These are phyloP conservation scores for Chiloscyllium plagiosum DNA, from an alignment of 2,113 vertebrate genomes.

Conservation along the genomic window DNA sequence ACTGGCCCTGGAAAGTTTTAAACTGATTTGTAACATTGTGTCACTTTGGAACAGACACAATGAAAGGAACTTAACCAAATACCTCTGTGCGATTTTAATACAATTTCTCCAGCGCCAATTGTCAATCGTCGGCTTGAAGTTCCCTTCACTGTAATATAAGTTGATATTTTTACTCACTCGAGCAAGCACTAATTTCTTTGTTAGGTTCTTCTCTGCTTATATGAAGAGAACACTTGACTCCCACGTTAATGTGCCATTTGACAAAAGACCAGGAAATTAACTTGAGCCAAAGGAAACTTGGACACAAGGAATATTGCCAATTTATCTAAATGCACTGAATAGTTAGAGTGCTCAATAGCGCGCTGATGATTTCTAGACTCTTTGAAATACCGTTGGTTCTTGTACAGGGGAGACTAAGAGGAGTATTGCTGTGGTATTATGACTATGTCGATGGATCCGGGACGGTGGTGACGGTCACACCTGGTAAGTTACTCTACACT, in stretches of 20 bases:
- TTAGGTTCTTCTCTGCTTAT: not conserved
- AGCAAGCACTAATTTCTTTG: not conserved
- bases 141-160: not conserved
- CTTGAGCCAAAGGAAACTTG: not conserved
- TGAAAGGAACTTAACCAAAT: not conserved
- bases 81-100: not conserved
- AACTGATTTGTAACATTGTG: not conserved
- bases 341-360: fast-evolving
- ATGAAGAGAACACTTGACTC: not conserved
- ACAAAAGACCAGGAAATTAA: not conserved
- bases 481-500: not conserved
- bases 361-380: no score
- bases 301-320: not conserved
- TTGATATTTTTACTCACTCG: not conserved
- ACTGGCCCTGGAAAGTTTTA: not conserved
- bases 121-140: not conserved
- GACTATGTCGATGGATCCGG: not conserved
- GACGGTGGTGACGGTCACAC: not conserved
- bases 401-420: no score
- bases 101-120: not conserved
- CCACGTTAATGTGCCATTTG: no score
- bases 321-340: not conserved
- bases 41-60: not conserved
- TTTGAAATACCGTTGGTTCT: no score
- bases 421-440: no score